Evolutionary conservation across 2,888 invertebrate species (phyloP), one percentile per base, ranked within the genome.

Genomic region (Synanthedon vespiformis): DNA sequence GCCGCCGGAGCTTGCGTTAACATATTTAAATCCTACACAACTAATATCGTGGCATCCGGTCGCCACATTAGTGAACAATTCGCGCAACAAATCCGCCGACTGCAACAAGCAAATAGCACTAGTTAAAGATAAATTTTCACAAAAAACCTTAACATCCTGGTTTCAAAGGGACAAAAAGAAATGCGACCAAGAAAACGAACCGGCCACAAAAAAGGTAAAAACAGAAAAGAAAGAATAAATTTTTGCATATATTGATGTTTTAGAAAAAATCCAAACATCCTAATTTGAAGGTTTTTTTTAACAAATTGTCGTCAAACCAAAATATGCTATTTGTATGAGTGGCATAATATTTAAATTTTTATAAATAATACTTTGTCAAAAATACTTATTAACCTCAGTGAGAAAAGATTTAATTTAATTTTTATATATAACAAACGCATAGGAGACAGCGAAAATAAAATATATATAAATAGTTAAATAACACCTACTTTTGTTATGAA

Each of bases 21-120:
- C 76, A 10, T 86, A 88, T 54, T 71, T 93, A 61, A 89, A 80
- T 68, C 91, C 89, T 40, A 78, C 88, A 0, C 80, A 80, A 10
- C 59, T 80, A 18, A 63, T 95, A 40, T 70, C 79, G 22, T 93
- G 91, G 91, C 91, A 95, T 73, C 89, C 90, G 53, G 94, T 95
- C 1, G 90, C 93, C 1, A 89, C 89, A 48, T 64, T 83, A 49
- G 94, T 95, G 0, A 94, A 94, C 66, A 93, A 92, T 69, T 90
- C 93, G 0, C 86, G 90, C 54, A 90, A 93, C 68, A 94, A 95
- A 74, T 84, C 83, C 34, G 65, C 73, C 0, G 77, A 89, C 54
- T 91, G 91, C 59, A 90, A 90, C 62, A 90, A 89, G 60, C 88
- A 83, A 40, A 59, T 85, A 44, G 52, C 60, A 41, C 51, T 62